These are phyloP conservation scores for Rostratula benghalensis DNA, from an alignment of 2,113 vertebrate genomes.

Conservation along the genomic window DNA sequence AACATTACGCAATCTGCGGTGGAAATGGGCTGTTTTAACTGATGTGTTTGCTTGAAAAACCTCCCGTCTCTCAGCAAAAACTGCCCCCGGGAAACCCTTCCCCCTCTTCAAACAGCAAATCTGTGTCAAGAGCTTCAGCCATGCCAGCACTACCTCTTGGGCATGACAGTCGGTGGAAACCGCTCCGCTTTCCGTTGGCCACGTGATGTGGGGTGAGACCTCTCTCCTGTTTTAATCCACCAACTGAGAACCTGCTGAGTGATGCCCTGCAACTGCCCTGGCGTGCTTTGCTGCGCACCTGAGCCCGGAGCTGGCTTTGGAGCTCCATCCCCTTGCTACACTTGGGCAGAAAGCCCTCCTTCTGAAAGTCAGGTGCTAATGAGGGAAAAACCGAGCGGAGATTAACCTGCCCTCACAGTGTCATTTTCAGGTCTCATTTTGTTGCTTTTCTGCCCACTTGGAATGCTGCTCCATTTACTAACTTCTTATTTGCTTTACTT, in stretches of 20 bases:
- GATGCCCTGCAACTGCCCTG: not conserved
- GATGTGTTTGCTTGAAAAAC: not conserved
- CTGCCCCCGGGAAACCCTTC: not conserved
- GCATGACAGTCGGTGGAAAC: not conserved
- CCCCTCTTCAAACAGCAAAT: constrained; percentile 19
- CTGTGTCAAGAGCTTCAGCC: not conserved
- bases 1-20: not conserved
- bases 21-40: not conserved
- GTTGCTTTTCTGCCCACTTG: constrained; percentile 54
- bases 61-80: not conserved
- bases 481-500: constrained; percentile 71
- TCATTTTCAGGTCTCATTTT: constrained; percentile 53
- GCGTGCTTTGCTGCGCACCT: not conserved
- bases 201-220: not conserved
- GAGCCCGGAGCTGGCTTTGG: not conserved
- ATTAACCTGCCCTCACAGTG: constrained; percentile 31
- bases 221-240: not conserved
- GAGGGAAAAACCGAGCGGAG: constrained; percentile 39
- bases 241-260: not conserved
- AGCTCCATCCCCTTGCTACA: not conserved
- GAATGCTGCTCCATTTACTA: constrained; percentile 73
- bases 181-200: not conserved
- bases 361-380: constrained; percentile 45
- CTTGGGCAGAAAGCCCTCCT: not conserved
- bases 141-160: not conserved